Percentiles rank a stretch among this genome's conserved stretches.
phyloP scores from a whole-genome alignment of 2,113 vertebrate genomes.

The Bombycilla garrulus region DNA sequence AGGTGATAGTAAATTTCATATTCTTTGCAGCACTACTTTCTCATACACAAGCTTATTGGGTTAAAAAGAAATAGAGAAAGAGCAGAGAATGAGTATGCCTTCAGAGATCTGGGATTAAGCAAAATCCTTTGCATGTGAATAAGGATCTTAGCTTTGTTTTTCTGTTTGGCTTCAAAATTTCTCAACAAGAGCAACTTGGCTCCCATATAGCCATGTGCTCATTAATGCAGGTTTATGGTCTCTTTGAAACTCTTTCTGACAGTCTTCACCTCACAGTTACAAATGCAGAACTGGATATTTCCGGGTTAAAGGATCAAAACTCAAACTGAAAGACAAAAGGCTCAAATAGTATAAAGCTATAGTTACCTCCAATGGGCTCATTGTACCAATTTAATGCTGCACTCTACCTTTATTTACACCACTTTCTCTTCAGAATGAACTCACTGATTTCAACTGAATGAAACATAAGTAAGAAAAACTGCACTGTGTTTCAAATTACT shows the following conservation, averaged over 20 bases:
- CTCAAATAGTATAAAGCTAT: background rate
- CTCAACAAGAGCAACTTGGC: slow-evolving; percentile 50
- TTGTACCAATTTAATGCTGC: background rate
- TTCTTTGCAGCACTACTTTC: background rate
- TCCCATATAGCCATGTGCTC: slow-evolving; percentile 30
- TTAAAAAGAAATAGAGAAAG: slow-evolving; percentile 24
- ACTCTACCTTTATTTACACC: background rate
- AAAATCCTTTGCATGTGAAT: slow-evolving; percentile 50
- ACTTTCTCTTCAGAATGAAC: background rate
- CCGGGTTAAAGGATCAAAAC: slow-evolving; percentile 38
- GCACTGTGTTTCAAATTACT: background rate
- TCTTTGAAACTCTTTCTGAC: slow-evolving; percentile 55
- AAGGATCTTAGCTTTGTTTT: slow-evolving; percentile 49
- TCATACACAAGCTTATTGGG: background rate
- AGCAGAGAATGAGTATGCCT: slow-evolving; percentile 28
- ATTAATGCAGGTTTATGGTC: slow-evolving; percentile 64
- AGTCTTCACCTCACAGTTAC: slow-evolving; percentile 32
- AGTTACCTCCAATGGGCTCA: slow-evolving; percentile 33
- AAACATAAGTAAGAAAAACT: background rate
- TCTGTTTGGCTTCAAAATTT: slow-evolving; percentile 51
- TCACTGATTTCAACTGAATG: background rate
- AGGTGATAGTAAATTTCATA: background rate
- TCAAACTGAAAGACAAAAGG: slow-evolving; percentile 40
- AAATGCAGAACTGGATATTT: slow-evolving; percentile 18
- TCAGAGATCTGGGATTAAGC: slow-evolving; percentile 57